Percentiles rank a stretch among this genome's conserved stretches.
Evolutionary conservation across 2,113 vertebrate genomes (phyloP).

Genomic region (Sardina pilchardus): DNA sequence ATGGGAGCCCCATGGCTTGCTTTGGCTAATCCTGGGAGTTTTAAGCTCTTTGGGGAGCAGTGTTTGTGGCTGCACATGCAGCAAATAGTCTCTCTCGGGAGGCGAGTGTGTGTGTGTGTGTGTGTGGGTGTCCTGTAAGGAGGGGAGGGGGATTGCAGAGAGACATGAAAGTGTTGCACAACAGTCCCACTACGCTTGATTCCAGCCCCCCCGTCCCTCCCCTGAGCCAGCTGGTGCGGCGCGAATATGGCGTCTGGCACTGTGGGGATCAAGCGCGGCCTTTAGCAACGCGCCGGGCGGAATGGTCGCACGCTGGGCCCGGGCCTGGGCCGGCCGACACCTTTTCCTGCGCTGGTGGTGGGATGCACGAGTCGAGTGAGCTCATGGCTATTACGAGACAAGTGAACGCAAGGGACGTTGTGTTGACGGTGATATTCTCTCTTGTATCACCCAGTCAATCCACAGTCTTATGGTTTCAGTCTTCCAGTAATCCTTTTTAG

Average conservation of each 20-base stretch:
- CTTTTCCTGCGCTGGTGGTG: not conserved
- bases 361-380: not conserved
- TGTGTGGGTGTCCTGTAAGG: not conserved
- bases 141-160: not conserved
- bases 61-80: conserved; percentile 7
- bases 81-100: not conserved
- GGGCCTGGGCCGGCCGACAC: not conserved
- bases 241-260: not conserved
- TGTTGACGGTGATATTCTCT: not conserved
- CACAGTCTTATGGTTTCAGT: too few relatives aligned
- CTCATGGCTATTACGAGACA: not conserved
- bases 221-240: not conserved
- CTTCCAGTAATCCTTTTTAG: not conserved
- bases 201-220: too few relatives aligned
- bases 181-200: not conserved
- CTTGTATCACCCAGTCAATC: too few relatives aligned
- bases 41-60: conserved; percentile 37
- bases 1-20: conserved; percentile 19
- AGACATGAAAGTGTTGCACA: conserved; percentile 12
- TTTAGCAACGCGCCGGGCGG: not conserved
- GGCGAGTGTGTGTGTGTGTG: not conserved
- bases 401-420: not conserved
- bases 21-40: conserved; percentile 39
- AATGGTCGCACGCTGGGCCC: not conserved
- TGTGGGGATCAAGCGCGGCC: not conserved